Evolutionary conservation across 1,140 invertebrate genomes (phyloP), one percentile per base, ranked within the genome.

Genomic region (Anastatus disparis): DNA sequence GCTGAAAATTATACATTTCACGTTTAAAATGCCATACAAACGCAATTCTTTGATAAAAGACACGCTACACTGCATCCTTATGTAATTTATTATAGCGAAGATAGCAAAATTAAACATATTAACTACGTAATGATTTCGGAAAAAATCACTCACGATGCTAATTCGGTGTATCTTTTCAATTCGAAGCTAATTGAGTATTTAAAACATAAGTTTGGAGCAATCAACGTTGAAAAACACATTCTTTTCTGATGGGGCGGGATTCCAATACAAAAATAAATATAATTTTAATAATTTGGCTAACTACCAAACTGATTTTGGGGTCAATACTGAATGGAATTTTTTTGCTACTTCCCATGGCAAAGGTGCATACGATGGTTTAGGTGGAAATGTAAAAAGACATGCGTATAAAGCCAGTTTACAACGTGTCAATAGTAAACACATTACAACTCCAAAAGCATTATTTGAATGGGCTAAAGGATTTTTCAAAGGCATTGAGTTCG

Each of bases 321-420:
- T 65, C 81, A 81, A 70, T 82, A 75, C 71, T 75, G 78, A 24
- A 81, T n/a, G n/a, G n/a, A n/a, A n/a, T n/a, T n/a, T n/a, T n/a
- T n/a, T n/a, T n/a, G n/a, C n/a, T n/a, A n/a, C 79, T 13, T 63
- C 71, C 6, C 82, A 81, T 69, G 80, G 82, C 13, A 80, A 80
- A 73, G 73, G 73, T 17, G 62, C 71, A 2, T 77, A 73, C 61
- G 75, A 78, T 70, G 78, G 77, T 3, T 35, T 79, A 20, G 75
- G 74, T 15, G 75, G 72, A 13, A 63, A 65, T 12, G 68, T 78
- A 0, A 78, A 78, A 66, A 35, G 75, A 55, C n/a, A 46, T 26
- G 79, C 75, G 0, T 61, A 42, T 8, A 70, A 64, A 40, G 61
- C 10, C n/a, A n/a, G n/a, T n/a, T n/a, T n/a, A n/a, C n/a, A n/a